A percentile compares a stretch with the other conserved stretches of the same genome.
phyloP scores from a whole-genome alignment of 2,113 vertebrate species.

The Mustela nigripes region DNA sequence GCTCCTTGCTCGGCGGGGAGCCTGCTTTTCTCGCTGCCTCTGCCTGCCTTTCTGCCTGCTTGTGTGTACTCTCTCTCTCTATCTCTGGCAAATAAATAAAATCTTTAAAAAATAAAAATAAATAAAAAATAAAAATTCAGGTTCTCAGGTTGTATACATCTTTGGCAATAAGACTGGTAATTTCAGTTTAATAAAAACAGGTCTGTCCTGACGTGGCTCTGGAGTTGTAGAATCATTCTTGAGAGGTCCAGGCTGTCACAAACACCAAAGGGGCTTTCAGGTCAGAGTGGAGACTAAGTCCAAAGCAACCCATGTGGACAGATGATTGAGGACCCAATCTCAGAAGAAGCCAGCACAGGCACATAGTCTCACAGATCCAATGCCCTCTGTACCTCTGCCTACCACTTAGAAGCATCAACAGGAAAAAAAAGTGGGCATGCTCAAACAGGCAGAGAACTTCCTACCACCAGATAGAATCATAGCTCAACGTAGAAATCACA shows the following conservation, averaged over 20 bases:
- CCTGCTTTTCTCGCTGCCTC: too few species aligned
- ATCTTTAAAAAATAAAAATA: too few species aligned
- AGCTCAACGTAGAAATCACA: neutral
- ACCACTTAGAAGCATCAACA: neutral
- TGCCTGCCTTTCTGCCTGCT: too few species aligned
- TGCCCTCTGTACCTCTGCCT: neutral
- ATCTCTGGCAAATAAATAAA: too few species aligned
- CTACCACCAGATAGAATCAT: neutral
- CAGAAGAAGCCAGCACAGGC: neutral
- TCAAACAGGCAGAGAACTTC: neutral
- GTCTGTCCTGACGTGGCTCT: neutral
- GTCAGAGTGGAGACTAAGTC: neutral
- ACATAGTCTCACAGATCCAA: neutral
- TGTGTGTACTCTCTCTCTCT: too few species aligned
- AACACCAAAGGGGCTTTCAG: neutral
- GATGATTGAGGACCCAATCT: neutral
- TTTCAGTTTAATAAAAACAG: constrained; percentile 5
- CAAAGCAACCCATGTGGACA: neutral
- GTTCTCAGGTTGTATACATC: neutral
- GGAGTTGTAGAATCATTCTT: neutral
- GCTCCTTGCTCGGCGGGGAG: too few species aligned
- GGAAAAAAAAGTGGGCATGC: neutral
- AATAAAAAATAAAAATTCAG: neutral
- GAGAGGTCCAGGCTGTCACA: neutral
- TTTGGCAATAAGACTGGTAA: neutral